These are phyloP conservation scores for Hirudo medicinalis DNA, from an alignment of 1,140 invertebrate genomes.

Conservation along the genomic window DNA sequence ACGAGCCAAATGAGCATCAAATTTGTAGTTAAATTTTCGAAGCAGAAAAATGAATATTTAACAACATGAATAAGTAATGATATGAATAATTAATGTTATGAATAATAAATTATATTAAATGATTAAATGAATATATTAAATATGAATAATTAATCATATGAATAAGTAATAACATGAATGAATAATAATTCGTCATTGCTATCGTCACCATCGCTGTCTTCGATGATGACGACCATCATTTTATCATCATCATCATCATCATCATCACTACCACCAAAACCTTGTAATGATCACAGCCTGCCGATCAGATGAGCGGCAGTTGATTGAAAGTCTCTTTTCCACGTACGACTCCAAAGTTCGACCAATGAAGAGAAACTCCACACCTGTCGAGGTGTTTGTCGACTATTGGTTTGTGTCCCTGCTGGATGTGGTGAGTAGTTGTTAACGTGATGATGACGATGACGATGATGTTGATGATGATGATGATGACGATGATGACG, in stretches of 20 bases:
- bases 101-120: no score
- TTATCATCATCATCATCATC: neutral
- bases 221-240: no score
- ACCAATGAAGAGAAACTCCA: neutral
- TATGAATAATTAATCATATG: no score
- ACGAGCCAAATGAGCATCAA: no score
- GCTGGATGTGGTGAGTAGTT: slow-evolving; percentile 7
- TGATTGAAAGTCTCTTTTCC: slow-evolving; percentile 3
- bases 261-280: neutral
- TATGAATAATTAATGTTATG: no score
- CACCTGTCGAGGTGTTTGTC: neutral
- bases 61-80: no score
- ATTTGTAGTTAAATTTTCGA: no score
- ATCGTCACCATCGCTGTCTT: neutral
- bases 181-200: neutral
- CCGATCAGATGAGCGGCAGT: neutral
- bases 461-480: neutral
- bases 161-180: no score
- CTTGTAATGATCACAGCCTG: neutral
- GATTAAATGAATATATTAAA: no score
- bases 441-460: neutral
- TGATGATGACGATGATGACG: neutral
- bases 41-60: no score
- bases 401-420: slow-evolving; percentile 11
- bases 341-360: neutral